These are phyloP conservation scores for Seira musarum DNA, from an alignment of 2,888 invertebrate genomes.

Conservation along the genomic window DNA sequence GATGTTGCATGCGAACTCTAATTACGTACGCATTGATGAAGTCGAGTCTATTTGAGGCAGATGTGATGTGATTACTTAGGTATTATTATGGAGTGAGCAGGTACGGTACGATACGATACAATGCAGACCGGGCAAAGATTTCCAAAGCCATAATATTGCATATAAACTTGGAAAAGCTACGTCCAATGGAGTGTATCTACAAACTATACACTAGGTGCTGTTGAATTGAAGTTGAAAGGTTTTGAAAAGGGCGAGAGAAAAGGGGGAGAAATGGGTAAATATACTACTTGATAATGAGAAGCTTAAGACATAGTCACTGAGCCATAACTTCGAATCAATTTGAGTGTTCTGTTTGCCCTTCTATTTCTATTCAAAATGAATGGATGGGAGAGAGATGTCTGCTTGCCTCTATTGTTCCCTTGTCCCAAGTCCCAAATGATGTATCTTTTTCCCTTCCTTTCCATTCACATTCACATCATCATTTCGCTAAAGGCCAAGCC, in stretches of 20 bases:
- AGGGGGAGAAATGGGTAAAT: neutral
- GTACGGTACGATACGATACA: too few species aligned
- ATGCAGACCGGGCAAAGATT: too few species aligned
- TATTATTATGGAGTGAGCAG: neutral
- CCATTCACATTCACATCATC: neutral
- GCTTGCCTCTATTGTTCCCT: neutral
- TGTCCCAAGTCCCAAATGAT: too few species aligned
- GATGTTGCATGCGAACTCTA: slow-evolving; percentile 40
- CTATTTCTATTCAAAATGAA: too few species aligned
- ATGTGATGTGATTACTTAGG: slow-evolving; percentile 15
- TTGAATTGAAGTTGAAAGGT: neutral
- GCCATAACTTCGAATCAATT: too few species aligned
- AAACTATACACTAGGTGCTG: too few species aligned
- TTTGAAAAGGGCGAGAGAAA: neutral
- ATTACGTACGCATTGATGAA: slow-evolving; percentile 40
- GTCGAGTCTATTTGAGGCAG: slow-evolving; percentile 22
- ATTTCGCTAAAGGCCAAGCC: neutral
- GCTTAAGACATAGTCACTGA: neutral
- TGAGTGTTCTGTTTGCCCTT: too few species aligned
- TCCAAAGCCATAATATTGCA: too few species aligned
- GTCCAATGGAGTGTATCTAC: too few species aligned
- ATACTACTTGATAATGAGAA: neutral
- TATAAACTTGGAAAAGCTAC: too few species aligned
- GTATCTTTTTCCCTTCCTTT: neutral
- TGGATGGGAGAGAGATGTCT: neutral